Conservation (phyloP, 2,113 vertebrate genomes). For the Thryonomys swinderianus region DNA sequence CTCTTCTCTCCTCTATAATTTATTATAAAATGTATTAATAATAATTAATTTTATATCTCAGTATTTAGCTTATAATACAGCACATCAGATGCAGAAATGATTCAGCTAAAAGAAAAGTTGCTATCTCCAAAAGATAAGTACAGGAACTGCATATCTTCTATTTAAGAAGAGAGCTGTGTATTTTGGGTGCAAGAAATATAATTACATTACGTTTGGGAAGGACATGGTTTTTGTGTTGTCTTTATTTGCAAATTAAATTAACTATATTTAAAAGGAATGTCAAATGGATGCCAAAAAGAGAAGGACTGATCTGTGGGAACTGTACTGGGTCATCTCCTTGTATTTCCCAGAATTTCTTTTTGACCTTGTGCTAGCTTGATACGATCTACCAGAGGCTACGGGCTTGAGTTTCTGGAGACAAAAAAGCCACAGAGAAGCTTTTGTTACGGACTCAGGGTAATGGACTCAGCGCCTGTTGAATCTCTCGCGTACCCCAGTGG, state of each 20-base stretch:
- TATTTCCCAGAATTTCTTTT: conserved; percentile 28
- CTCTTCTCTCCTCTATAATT: background rate
- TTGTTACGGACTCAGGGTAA: background rate
- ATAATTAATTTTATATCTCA: background rate
- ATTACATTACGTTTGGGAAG: background rate
- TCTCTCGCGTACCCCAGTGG: background rate
- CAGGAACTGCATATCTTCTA: background rate
- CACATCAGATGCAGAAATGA: background rate
- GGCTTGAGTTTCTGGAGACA: background rate
- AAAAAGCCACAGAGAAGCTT: background rate
- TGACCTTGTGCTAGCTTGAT: background rate
- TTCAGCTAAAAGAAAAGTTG: background rate
- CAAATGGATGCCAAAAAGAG: background rate
- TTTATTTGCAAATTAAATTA: conserved; percentile 46
- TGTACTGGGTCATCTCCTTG: background rate
- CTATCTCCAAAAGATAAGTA: background rate
- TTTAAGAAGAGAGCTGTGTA: background rate
- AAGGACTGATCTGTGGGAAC: background rate
- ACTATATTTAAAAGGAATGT: background rate
- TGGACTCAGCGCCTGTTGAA: no score
- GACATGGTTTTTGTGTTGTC: background rate
- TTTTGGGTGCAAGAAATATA: background rate
- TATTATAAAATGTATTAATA: background rate
- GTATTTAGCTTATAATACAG: background rate
- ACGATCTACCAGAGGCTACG: background rate